Evolutionary conservation across 1,140 invertebrate genomes (phyloP), one percentile per base, ranked within the genome.

Genomic region (Lepidurus couesii): DNA sequence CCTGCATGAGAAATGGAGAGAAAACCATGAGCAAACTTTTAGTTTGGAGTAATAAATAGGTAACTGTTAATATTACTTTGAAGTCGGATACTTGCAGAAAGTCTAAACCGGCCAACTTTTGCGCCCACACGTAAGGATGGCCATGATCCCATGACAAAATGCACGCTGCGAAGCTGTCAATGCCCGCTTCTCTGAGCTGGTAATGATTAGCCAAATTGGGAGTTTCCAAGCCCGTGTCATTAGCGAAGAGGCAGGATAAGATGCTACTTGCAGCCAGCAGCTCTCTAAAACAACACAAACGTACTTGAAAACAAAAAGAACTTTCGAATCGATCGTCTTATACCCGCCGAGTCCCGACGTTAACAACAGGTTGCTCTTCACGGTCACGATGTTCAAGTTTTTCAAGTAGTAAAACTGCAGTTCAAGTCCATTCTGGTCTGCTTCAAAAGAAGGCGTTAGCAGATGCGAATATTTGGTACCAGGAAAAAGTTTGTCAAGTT

Each of bases 61-160:
- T 44, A n/a, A 11, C 73, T 34, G 34, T 76, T 44, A 26, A 73
- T 45, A 16, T 80, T 75, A 42, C 53, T 75, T 44, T 75, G n/a
- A 47, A 7, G 82, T 80, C 9, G 79, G 78, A 34, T 7, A 42
- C 26, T 11, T 74, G 78, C 80, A 92, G 86, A 82, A 95, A 96
- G 84, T 94, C 89, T 76, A 96, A 85, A 1, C 95, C 94, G 82
- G 92, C 93, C 85, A 97, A 89, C 85, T 90, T 89, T 85, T 98
- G 96, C 1, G 93, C 92, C 96, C 96, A 98, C 80, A 89, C 87
- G 82, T 95, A 98, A 0, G 95, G 94, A 81, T 90, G 89, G 0
- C 95, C 95, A 76, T 80, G 79, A 86, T 84, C 24, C 84, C 89
- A 86, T 77, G 87, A 83, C 85, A 90, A 84, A 82, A 92, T 86